A percentile compares a stretch with the other conserved stretches of the same genome.
Conservation (phyloP, 2,113 vertebrate genomes). For the Spermophilus dauricus region DNA sequence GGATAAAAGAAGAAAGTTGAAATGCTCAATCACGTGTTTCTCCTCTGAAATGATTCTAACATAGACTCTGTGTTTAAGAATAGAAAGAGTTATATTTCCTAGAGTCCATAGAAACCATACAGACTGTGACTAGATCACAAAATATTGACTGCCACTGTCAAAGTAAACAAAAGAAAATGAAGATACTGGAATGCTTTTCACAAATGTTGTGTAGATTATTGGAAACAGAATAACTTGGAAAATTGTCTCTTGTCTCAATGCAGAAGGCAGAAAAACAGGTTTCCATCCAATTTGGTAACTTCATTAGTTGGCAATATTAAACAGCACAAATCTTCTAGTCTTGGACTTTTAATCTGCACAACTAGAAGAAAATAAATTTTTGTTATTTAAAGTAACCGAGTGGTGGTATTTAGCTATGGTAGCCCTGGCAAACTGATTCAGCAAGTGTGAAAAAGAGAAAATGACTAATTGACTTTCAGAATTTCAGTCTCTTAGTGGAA, state of each 20-base stretch:
- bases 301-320: constrained; percentile 15
- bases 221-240: constrained; percentile 48
- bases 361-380: no score
- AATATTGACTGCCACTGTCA: constrained; percentile 32
- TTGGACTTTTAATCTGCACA: no score
- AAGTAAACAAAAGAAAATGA: constrained; percentile 29
- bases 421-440: no score
- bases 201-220: not conserved
- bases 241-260: constrained; percentile 37
- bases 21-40: not conserved
- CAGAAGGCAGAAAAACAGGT: not conserved
- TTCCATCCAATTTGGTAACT: constrained; percentile 46
- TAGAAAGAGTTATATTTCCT: not conserved
- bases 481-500: no score
- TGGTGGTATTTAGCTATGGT: no score
- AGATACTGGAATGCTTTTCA: not conserved
- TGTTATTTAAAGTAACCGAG: no score
- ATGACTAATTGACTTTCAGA: no score
- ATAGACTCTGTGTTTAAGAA: constrained; percentile 52
- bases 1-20: not conserved
- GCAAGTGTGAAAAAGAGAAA: no score
- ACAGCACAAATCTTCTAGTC: no score
- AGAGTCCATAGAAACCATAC: not conserved
- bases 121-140: constrained; percentile 12
- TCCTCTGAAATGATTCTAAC: constrained; percentile 31